Evolutionary conservation across 2,797 vertebrate genomes (phyloP).

Genomic region (Enteromius fasciolatus): DNA sequence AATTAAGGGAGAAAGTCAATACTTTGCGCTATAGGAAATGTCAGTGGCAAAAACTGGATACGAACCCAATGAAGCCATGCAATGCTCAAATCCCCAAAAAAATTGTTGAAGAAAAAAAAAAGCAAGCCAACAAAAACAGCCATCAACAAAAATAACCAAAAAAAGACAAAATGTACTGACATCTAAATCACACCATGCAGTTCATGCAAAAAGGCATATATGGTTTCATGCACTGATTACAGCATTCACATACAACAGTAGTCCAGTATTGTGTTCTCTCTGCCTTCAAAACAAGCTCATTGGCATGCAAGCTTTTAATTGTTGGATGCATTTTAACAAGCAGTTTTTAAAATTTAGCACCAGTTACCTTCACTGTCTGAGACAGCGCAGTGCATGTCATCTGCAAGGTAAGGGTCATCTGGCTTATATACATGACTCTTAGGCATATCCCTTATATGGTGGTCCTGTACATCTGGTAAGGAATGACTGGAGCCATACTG

Average conservation of each 20-base stretch:
- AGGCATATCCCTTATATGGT: slow-evolving; percentile 93
- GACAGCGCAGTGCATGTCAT: slow-evolving; percentile 98
- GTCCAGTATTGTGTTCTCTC: slow-evolving; percentile 52
- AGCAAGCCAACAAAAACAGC: slow-evolving; percentile 16
- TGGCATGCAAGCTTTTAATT: slow-evolving; percentile 74
- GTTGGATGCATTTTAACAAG: slow-evolving; percentile 51
- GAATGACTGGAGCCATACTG: slow-evolving; percentile 99
- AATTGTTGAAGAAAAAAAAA: slow-evolving; percentile 6
- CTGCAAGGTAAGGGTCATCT: slow-evolving; percentile 95
- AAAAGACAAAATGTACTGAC: slow-evolving; percentile 67
- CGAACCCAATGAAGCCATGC: slow-evolving; percentile 85
- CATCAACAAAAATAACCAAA: slow-evolving; percentile 64
- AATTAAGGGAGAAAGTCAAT: slow-evolving; percentile 87
- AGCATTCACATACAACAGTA: slow-evolving; percentile 59
- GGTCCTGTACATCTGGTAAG: slow-evolving; percentile 97
- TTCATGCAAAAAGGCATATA: slow-evolving; percentile 74
- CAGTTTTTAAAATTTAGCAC: slow-evolving; percentile 81
- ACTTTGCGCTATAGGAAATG: slow-evolving; percentile 73
- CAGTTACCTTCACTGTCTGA: slow-evolving; percentile 99
- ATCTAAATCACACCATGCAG: slow-evolving; percentile 59
- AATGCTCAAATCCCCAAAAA: slow-evolving; percentile 63
- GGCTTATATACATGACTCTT: slow-evolving; percentile 96
- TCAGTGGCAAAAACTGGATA: slow-evolving; percentile 54
- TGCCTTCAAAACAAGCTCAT: slow-evolving; percentile 63
- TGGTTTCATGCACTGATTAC: slow-evolving; percentile 75